phyloP scores from a whole-genome alignment of 2,888 invertebrate genomes.

The Agonopterix subpropinquella region DNA sequence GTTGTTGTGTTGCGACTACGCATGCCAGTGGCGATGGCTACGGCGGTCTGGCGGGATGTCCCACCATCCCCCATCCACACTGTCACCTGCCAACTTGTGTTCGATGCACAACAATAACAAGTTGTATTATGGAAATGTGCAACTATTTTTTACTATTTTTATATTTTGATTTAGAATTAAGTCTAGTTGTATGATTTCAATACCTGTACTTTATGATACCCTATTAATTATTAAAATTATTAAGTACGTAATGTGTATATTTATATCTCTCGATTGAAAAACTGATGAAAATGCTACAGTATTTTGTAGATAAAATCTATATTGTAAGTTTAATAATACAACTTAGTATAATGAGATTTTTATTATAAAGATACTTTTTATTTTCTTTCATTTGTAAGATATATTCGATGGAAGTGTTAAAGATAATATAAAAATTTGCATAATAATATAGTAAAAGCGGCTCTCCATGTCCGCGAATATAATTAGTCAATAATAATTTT shows the following conservation, averaged over 20 bases:
- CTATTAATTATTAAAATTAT: conserved; percentile 62
- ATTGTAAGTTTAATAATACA: conserved; percentile 71
- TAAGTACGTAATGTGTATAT: conserved; percentile 53
- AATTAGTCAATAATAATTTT: conserved; percentile 88
- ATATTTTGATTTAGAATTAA: conserved; percentile 75
- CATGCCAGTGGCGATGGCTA: not conserved
- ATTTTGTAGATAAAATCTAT: conserved; percentile 76
- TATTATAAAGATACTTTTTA: conserved; percentile 72
- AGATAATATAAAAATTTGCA: conserved; percentile 80
- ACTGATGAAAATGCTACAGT: conserved; percentile 68
- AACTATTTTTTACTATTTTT: conserved; percentile 75
- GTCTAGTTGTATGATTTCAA: conserved; percentile 71
- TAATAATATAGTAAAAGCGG: conserved; percentile 80
- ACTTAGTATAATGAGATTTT: conserved; percentile 73
- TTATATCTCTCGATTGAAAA: conserved; percentile 61
- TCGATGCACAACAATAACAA: conserved; percentile 62
- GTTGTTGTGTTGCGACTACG: conserved; percentile 21
- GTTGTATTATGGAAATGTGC: conserved; percentile 63
- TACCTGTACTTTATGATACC: conserved; percentile 63
- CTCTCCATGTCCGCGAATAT: conserved; percentile 81
- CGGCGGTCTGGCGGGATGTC: not conserved
- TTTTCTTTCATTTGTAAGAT: conserved; percentile 75
- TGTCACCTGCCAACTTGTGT: conserved; percentile 15
- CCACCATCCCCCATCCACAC: not conserved
- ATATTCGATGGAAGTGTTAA: conserved; percentile 76